phyloP scores from a whole-genome alignment of 2,113 vertebrate genomes.

The Pollimyrus isidori region DNA sequence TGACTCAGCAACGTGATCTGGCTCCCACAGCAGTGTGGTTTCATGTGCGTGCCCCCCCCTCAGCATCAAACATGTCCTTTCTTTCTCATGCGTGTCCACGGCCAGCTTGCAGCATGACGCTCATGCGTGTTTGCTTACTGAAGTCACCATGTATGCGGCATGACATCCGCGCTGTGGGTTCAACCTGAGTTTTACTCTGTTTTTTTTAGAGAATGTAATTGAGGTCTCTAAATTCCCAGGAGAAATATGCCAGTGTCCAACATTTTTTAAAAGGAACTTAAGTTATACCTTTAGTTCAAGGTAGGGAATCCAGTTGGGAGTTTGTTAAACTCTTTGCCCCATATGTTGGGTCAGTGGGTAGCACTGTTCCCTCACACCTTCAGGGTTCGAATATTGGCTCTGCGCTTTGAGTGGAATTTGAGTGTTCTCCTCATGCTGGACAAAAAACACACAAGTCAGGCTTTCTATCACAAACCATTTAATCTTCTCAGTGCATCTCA shows the following conservation, averaged over 20 bases:
- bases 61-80: not conserved
- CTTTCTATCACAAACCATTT: slow-evolving; percentile 22
- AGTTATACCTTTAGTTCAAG: not conserved
- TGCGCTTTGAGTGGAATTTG: not conserved
- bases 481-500: slow-evolving; percentile 21
- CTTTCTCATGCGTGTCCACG: not conserved
- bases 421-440: not conserved
- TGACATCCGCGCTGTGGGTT: not conserved
- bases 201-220: not conserved
- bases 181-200: not conserved
- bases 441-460: not conserved
- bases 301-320: not conserved
- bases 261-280: not conserved
- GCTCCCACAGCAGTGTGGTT: not conserved
- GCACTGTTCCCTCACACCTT: not conserved
- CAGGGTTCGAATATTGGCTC: not conserved
- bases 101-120: not conserved
- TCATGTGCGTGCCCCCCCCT: not conserved
- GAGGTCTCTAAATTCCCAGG: not conserved
- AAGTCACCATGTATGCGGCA: not conserved
- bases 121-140: not conserved
- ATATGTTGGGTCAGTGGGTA: not conserved
- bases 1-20: not conserved
- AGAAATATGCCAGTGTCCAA: not conserved
- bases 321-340: not conserved